Base-by-base conservation (phyloP, 2,113 vertebrate genomes). In the Coreoperca whiteheadi region DNA sequence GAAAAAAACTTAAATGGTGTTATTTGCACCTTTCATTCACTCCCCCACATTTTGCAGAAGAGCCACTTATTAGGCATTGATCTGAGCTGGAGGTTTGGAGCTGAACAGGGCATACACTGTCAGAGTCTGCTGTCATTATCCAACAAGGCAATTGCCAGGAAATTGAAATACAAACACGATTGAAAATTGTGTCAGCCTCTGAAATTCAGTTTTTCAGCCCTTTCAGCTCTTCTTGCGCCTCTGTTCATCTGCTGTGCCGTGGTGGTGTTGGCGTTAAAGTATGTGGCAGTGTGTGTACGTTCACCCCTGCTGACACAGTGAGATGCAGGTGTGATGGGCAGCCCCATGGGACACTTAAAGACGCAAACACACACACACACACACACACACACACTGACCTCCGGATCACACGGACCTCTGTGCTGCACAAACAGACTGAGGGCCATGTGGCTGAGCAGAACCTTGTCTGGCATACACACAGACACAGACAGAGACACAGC, bases 1-100 rank as follows among this genome's bases (percentile, higher is more conserved):
- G 9, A 67, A 81, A 86, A 90, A 88, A 79, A 74, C 41, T 82
- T 85, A 73, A 87, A 80, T 70, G 81, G 81, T 81, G 74, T 87
- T 87, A 80, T 86, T 90, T 88, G 80, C 80, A 85, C 81, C 78
- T 48, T 82, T 88, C 64, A 67, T 85, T 90, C 77, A 65, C 70
- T 73, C 60, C 41, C 48, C 43, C 83, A 46, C 67, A 64, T 72
- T 84, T 59, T 82, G 72, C 74, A 85, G 32, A 85, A 43, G 43
- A 82, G 66, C 68, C 64, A 30, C 76, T 80, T 66, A 87, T 84
- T 75, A 81, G 59, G 81, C 87, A 82, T 88, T 79, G 87, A 88
- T 91, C 74, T 59, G 69, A 86, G 60, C 67, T 72, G 6, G 67
- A 72, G 74, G 79, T 81, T 77, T 65, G 68, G 56, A 64, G 79